Evolutionary conservation across 1,140 invertebrate species (phyloP), one percentile per base, ranked within the genome.

Genomic region (Patella vulgata): DNA sequence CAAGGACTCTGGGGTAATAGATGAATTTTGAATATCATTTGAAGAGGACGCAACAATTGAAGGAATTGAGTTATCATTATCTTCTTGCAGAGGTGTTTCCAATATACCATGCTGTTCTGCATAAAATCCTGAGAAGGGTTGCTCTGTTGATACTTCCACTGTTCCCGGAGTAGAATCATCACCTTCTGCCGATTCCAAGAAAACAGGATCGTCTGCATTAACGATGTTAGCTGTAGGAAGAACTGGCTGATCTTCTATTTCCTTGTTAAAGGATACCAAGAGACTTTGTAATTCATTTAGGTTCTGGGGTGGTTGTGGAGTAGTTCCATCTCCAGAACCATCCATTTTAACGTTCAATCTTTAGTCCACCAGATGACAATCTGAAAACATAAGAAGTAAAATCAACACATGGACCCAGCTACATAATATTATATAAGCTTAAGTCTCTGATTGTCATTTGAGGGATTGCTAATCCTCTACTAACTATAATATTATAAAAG

Each of bases 211-310:
- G 4, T 51, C 28, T 36, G 60, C 47, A 30, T 61, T 58, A 44
- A 28, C 42, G 17, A 55, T 42, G 14, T 66, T 47, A 50, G 70
- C 64, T 48, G 54, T 63, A 33, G 59, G 50, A 23, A 59, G 43
- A 25, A 43, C 27, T 14, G 66, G 55, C n/a, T 68, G 65, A 23
- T 64, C 70, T 46, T 56, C 78, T 30, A 94, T 93, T 82, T 94
- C 92, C 75, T 93, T 93, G 73, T 94, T 92, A 76, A 94, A 93
- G 3, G 91, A 91, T 55, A 90, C 91, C 43, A 94, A 83, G 73
- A 94, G 94, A 55, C 91, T 91, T 72, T 94, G 92, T 70, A 93
- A 91, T 68, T 92, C 91, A 31, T 89, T 90, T 17, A 91, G 89
- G 64, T 89, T 75, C 48, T 73, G 68, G 1, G 57, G 50, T 21